Conservation (phyloP, 2,888 invertebrate genomes). For the Trimorus sp. region DNA sequence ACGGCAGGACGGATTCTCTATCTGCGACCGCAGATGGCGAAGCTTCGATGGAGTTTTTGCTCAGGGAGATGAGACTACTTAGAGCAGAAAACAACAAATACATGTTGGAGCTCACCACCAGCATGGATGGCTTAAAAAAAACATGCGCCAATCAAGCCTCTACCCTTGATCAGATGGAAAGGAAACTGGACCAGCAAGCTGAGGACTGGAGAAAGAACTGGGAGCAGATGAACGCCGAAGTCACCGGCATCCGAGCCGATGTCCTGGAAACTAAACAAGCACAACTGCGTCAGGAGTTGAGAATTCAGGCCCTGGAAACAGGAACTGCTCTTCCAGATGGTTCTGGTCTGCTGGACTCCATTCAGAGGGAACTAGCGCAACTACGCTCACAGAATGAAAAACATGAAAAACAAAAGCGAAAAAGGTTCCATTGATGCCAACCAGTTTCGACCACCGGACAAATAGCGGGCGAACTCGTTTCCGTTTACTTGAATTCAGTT, state of each 20-base stretch:
- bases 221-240: background rate
- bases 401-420: background rate
- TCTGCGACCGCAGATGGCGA: background rate
- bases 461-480: too few species aligned
- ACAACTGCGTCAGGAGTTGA: background rate
- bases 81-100: background rate
- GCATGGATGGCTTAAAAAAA: background rate
- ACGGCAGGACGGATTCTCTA: background rate
- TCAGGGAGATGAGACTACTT: background rate
- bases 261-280: background rate
- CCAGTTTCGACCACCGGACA: too few species aligned
- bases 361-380: background rate
- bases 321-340: background rate
- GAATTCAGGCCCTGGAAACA: background rate
- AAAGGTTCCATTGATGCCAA: too few species aligned
- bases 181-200: background rate
- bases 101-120: background rate
- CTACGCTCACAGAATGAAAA: background rate
- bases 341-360: background rate
- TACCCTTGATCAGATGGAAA: background rate
- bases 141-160: background rate
- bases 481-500: background rate
- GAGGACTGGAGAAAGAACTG: slow-evolving; percentile 2
- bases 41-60: slow-evolving; percentile 1
- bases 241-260: background rate